Conservation (phyloP, 2,797 vertebrate species). For the Melanotaenia pygmaea region DNA sequence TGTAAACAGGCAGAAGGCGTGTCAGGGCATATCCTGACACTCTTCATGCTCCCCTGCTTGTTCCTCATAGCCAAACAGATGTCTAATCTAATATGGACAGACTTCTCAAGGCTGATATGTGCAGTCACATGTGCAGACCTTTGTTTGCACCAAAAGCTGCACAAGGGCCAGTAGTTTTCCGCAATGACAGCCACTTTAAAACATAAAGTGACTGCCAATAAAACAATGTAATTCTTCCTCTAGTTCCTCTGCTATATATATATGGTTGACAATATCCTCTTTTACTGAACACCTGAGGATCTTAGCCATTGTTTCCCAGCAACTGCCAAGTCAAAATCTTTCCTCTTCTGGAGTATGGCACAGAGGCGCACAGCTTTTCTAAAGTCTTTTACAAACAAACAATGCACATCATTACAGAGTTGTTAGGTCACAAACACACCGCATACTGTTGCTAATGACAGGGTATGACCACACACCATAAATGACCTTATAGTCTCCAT, state of each 20-base stretch:
- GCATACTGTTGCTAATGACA: conserved; percentile 17
- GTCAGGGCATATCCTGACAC: conserved; percentile 51
- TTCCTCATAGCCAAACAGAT: conserved; percentile 47
- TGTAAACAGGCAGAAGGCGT: conserved; percentile 67
- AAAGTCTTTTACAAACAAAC: conserved; percentile 13
- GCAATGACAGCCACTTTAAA: conserved; percentile 17
- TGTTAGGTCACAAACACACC: conserved; percentile 10
- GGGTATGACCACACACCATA: conserved; percentile 19
- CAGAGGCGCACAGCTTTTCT: conserved; percentile 4
- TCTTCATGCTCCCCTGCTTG: conserved; percentile 32
- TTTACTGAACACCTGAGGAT: conserved; percentile 32
- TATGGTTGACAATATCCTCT: not conserved
- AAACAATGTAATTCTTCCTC: conserved; percentile 4
- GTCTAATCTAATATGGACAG: conserved; percentile 70
- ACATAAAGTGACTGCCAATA: not conserved
- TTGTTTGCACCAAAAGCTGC: conserved; percentile 43
- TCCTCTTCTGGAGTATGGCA: conserved; percentile 5
- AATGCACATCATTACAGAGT: conserved; percentile 19
- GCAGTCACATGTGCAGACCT: conserved; percentile 60
- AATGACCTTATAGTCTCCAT: conserved; percentile 22
- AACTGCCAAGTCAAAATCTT: conserved; percentile 19
- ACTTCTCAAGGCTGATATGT: conserved; percentile 48
- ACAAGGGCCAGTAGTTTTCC: conserved; percentile 18
- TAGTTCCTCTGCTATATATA: conserved; percentile 3
- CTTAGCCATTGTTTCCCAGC: conserved; percentile 10